Evolutionary conservation across 1,140 invertebrate species (phyloP), one percentile per base, ranked within the genome.

Genomic region (Lucilia cuprina): DNA sequence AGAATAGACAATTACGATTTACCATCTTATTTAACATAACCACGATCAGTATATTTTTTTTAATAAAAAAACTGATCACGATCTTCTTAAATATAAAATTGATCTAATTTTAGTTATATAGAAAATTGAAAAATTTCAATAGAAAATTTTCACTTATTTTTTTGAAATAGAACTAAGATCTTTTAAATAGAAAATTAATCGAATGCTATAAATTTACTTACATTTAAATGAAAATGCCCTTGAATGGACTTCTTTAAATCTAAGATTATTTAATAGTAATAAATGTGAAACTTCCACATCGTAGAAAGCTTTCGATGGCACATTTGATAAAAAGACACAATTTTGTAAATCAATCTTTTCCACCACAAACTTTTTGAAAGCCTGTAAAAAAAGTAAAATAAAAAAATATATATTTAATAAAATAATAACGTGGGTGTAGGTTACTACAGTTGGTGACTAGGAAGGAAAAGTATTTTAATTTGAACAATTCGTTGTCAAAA

Each of bases 331-430:
- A 50, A 95, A 92, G 5, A 87, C 89, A 19, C 92, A 91, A 84
- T 91, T 90, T 2, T 92, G 92, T 41, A 96, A 91, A 47, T 93
- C 90, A 85, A 96, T 92, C 85, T 93, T 93, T 47, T 93, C 92
- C 0, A 95, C 93, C 41, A 93, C 93, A 87, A 97, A 96, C 89
- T 96, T 96, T 84, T 96, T 96, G 86, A 96, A 96, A 2, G 95
- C 94, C 88, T 91, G 30, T 9, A 65, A 49, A 60, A 21, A 34
- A 55, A 84, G 65, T 14, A 30, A 25, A 75, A 2, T 1, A 10
- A 84, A 25, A 17, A 55, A 5, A 41, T 9, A 47, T 17, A 12
- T n/a, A 74, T 5, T 60, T 4, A 75, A 3, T 8, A 41, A 41
- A 8, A 41, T 8, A 74, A 21, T 13, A 65, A 65, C 14, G 19